phyloP scores from a whole-genome alignment of 2,888 invertebrate species.

The Petrophora chlorosata region DNA sequence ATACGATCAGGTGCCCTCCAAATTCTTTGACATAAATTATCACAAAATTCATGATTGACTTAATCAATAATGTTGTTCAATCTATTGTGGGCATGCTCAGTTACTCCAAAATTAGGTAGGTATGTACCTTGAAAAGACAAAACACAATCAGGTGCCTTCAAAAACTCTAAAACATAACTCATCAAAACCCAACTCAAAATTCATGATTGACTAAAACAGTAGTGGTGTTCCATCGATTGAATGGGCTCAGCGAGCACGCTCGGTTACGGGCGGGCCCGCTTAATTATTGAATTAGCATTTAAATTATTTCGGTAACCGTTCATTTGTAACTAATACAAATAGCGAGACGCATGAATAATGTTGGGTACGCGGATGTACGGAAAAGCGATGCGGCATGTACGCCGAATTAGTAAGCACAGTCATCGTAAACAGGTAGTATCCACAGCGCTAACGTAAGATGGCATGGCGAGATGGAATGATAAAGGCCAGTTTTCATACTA shows the following conservation, averaged over 20 bases:
- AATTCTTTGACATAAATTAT: too few relatives aligned
- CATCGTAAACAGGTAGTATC: too few relatives aligned
- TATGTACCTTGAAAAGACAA: not conserved
- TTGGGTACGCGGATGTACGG: conserved; percentile 45
- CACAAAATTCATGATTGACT: too few relatives aligned
- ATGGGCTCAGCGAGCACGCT: conserved; percentile 51
- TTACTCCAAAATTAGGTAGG: too few relatives aligned
- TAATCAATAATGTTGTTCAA: too few relatives aligned
- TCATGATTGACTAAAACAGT: conserved; percentile 32
- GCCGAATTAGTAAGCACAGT: not conserved
- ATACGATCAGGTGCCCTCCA: too few relatives aligned
- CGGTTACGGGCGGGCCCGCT: conserved; percentile 75
- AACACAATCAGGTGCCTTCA: conserved; percentile 15
- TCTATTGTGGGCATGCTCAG: too few relatives aligned
- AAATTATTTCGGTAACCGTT: conserved; percentile 84
- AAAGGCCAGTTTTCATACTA: too few relatives aligned
- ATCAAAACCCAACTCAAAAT: conserved; percentile 24
- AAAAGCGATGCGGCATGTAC: conserved; percentile 26
- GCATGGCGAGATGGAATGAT: not conserved
- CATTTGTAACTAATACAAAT: conserved; percentile 85
- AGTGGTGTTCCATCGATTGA: conserved; percentile 58
- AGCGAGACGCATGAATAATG: conserved; percentile 81
- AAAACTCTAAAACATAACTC: conserved; percentile 18
- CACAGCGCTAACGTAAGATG: not conserved
- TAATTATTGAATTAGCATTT: conserved; percentile 85